phyloP scores from a whole-genome alignment of 1,140 invertebrate genomes.

The Branchinecta lynchi region DNA sequence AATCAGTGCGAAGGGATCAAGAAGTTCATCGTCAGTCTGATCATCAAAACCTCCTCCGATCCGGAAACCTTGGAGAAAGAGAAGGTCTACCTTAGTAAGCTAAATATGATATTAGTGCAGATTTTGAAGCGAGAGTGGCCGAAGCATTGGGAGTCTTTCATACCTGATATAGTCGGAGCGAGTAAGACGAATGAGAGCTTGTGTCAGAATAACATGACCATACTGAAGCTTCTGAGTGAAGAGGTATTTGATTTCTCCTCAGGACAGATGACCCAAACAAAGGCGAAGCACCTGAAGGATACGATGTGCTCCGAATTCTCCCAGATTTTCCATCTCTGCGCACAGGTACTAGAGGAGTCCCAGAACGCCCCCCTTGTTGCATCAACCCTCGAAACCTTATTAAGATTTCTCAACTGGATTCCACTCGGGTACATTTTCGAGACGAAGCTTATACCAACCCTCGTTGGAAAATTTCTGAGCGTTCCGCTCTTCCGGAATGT shows the following conservation, averaged over 20 bases:
- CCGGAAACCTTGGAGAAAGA: slow-evolving; percentile 71
- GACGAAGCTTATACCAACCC: slow-evolving; percentile 84
- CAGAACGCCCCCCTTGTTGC: slow-evolving; percentile 86
- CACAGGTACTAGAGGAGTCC: slow-evolving; percentile 59
- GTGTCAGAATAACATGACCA: slow-evolving; percentile 99
- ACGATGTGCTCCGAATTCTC: slow-evolving; percentile 99
- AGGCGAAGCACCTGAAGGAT: slow-evolving; percentile 97
- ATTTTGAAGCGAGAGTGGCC: slow-evolving; percentile 99
- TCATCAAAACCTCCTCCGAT: slow-evolving; percentile 95
- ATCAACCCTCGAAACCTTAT: slow-evolving; percentile 84
- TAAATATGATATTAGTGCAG: slow-evolving; percentile 97
- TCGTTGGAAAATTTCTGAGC: slow-evolving; percentile 93
- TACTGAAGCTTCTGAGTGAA: slow-evolving; percentile 91
- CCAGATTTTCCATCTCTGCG: slow-evolving; percentile 92
- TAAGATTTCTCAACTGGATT: slow-evolving; percentile 98
- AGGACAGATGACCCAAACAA: slow-evolving; percentile 95
- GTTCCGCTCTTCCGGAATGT: slow-evolving; percentile 97
- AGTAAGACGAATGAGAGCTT: slow-evolving; percentile 97
- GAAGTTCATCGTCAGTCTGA: slow-evolving; percentile 95
- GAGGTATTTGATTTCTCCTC: slow-evolving; percentile 98
- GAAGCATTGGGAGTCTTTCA: slow-evolving; percentile 98
- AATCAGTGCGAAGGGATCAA: slow-evolving; percentile 99
- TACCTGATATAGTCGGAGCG: slow-evolving; percentile 94
- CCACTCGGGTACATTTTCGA: slow-evolving; percentile 99
- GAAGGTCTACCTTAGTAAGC: slow-evolving; percentile 93